Conservation (phyloP, 2,113 vertebrate genomes). For the Lates calcarifer region DNA sequence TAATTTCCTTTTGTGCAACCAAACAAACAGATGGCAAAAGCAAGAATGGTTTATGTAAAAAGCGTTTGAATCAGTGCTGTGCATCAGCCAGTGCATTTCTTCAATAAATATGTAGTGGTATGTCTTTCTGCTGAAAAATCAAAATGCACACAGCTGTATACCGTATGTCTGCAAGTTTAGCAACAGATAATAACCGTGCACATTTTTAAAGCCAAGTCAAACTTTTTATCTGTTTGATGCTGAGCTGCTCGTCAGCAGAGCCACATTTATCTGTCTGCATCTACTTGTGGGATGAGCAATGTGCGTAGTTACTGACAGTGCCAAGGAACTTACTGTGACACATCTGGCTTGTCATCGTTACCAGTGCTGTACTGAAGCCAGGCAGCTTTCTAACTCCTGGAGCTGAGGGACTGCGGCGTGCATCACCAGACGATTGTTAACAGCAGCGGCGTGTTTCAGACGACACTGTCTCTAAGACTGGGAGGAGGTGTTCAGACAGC, state of each 20-base stretch:
- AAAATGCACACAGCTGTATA: background rate
- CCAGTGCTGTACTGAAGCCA: background rate
- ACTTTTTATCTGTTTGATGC: constrained; percentile 17
- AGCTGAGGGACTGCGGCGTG: constrained; percentile 13
- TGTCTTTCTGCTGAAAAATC: background rate
- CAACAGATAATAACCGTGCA: background rate
- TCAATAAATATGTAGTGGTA: background rate
- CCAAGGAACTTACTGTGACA: constrained; percentile 19
- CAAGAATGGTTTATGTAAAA: background rate
- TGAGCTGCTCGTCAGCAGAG: background rate
- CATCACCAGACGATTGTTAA: constrained; percentile 56
- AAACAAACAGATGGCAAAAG: background rate
- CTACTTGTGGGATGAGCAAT: constrained; percentile 24
- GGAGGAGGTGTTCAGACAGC: constrained; percentile 80
- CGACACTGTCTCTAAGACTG: constrained; percentile 65
- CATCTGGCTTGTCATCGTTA: constrained; percentile 40
- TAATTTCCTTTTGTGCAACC: background rate
- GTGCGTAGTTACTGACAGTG: constrained; percentile 16
- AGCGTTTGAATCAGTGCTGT: background rate
- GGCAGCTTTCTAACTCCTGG: constrained; percentile 18
- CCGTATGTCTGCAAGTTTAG: background rate
- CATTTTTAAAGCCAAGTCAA: constrained; percentile 5
- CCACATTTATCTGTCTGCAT: constrained; percentile 55
- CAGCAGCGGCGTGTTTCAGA: constrained; percentile 50
- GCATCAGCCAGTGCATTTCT: background rate